Base-by-base conservation (phyloP, 2,113 vertebrate species). In the Myanophis thanlyinensis region DNA sequence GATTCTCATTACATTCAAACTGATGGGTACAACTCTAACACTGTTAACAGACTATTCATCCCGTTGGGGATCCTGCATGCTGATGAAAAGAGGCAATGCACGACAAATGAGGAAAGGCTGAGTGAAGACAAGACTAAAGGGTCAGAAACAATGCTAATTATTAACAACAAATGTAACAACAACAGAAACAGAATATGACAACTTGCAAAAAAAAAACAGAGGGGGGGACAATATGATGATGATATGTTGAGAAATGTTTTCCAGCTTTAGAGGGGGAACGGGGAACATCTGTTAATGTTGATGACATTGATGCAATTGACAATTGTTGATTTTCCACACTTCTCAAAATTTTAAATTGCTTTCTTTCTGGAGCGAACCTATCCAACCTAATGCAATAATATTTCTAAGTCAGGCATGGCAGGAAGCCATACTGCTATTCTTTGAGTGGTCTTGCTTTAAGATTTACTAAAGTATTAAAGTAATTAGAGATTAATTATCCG, bases 121-220 rank as follows among this genome's bases (percentile, higher is more conserved):
- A 93, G 84, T 7, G 10, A 93, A 0, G 67, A 67, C 49, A 91
- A 95, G 95, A 94, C 92, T 95, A 94, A 96, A 90, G 91, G 93
- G 67, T 51, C 35, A n/a, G 93, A 92, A 95, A 95, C 7, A 30
- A 48, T 9, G 18, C 40, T 22, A 59, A 46, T 8, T 23, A 10
- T 3, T 4, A 22, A 25, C 30, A 87, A 54, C 89, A 91, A 27
- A 94, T 95, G 91, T 90, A 51, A 93, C 88, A 23, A 91, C 0
- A 0, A 93, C 4, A 10, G 49, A 85, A 87, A 15, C 3, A 62
- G 40, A 87, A 9, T 80, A 35, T 80, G 73, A 44, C 73, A 44
- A 80, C 73, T 22, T 80, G 73, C 35, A 35, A 18, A 73, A 67
- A 67, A n/a, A n/a, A 20, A 22, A 44, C n/a, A 3, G 4, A 1